These are phyloP conservation scores for Hucho hucho DNA, from an alignment of 2,113 vertebrate genomes.

Conservation along the genomic window DNA sequence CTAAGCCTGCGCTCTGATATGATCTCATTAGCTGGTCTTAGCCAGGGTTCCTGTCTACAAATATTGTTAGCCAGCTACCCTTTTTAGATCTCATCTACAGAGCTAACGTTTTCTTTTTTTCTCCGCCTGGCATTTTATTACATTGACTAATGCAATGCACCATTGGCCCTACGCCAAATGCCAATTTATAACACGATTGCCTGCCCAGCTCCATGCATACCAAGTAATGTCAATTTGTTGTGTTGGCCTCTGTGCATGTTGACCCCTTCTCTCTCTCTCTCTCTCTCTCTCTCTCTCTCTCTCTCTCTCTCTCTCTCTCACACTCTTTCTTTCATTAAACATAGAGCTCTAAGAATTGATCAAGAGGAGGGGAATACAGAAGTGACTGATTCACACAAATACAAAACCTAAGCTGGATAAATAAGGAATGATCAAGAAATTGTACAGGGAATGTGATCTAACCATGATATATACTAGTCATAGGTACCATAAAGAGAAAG, in stretches of 20 bases:
- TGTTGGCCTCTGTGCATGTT: constrained; percentile 46
- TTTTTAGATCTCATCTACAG: constrained; percentile 75
- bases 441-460: too few species aligned
- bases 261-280: constrained; percentile 10
- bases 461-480: neutral
- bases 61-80: constrained; percentile 55
- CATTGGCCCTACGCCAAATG: constrained; percentile 70
- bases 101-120: constrained; percentile 19
- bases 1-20: constrained; percentile 60
- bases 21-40: constrained; percentile 62
- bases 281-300: constrained; percentile 29
- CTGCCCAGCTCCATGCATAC: constrained; percentile 67
- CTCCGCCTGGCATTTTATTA: constrained; percentile 70
- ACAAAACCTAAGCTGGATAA: neutral
- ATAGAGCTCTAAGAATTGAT: constrained; percentile 55
- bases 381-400: constrained; percentile 49
- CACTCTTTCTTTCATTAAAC: too few species aligned
- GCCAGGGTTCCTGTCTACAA: constrained; percentile 53
- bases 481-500: neutral
- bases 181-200: constrained; percentile 75
- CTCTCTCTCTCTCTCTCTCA: constrained; percentile 9
- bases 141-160: constrained; percentile 76
- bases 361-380: constrained; percentile 40
- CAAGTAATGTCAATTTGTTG: constrained; percentile 72
- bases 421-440: too few species aligned